phyloP scores from a whole-genome alignment of 2,797 vertebrate genomes.

The Crocodylus rhombifer region DNA sequence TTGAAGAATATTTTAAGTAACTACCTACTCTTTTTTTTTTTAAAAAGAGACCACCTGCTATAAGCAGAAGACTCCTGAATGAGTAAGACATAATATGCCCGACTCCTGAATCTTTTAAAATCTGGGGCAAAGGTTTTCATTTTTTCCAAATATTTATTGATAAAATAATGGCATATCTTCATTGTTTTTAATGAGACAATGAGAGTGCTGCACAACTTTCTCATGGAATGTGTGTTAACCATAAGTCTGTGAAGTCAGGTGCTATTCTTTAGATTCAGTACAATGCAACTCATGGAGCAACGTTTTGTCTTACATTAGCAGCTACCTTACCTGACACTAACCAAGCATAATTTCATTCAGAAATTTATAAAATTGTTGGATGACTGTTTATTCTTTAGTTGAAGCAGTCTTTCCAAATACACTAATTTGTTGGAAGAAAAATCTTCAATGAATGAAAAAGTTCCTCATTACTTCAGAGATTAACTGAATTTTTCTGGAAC shows the following conservation, averaged over 20 bases:
- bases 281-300: accelerated
- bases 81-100: not conserved
- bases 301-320: not conserved
- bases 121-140: not conserved
- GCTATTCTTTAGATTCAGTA: not conserved
- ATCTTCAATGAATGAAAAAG: not conserved
- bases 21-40: not conserved
- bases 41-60: not conserved
- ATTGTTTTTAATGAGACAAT: too few relatives aligned
- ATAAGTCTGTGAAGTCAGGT: not conserved
- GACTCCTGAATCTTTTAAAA: not conserved
- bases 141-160: not conserved
- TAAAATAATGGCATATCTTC: not conserved
- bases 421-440: not conserved
- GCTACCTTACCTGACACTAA: not conserved
- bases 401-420: not conserved
- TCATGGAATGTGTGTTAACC: not conserved
- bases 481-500: too few relatives aligned
- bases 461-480: not conserved
- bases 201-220: not conserved
- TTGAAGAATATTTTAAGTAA: not conserved
- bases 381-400: accelerated
- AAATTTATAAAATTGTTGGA: not conserved
- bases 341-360: not conserved
- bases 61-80: not conserved